phyloP scores from a whole-genome alignment of 2,888 invertebrate genomes.

The Argyresthia goedartella region DNA sequence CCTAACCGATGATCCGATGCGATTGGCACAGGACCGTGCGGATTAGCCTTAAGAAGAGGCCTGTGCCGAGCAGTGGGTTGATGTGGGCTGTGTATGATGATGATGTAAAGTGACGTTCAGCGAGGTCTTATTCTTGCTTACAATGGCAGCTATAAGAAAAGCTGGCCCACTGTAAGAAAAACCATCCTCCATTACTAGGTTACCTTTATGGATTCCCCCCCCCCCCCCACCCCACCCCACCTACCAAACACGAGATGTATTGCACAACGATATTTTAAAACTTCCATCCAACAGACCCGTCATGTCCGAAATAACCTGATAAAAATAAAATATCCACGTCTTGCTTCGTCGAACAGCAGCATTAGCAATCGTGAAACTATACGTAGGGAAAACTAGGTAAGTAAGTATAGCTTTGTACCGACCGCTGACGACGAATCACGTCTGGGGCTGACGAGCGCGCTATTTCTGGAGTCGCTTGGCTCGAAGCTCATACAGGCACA shows the following conservation, averaged over 20 bases:
- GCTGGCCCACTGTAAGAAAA: too few species aligned
- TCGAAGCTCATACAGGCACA: slow-evolving; percentile 5
- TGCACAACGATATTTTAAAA: not conserved
- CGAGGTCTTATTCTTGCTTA: too few species aligned
- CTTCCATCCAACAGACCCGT: slow-evolving; percentile 12
- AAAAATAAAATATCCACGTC: slow-evolving; percentile 57
- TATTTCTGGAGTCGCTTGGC: slow-evolving; percentile 44
- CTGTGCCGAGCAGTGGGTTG: too few species aligned
- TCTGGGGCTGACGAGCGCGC: slow-evolving; percentile 54
- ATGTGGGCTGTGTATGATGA: too few species aligned
- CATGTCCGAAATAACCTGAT: slow-evolving; percentile 36
- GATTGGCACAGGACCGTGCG: too few species aligned
- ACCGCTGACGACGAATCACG: slow-evolving; percentile 28
- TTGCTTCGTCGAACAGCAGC: slow-evolving; percentile 29
- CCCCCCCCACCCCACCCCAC: too few species aligned
- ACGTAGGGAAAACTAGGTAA: not conserved
- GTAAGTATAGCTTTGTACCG: slow-evolving; percentile 12
- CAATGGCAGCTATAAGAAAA: too few species aligned
- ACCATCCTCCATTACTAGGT: too few species aligned
- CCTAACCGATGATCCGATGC: too few species aligned
- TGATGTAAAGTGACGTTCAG: too few species aligned
- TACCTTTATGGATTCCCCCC: too few species aligned
- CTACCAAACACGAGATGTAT: not conserved
- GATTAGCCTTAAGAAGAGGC: too few species aligned
- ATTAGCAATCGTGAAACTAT: not conserved